phyloP scores from a whole-genome alignment of 2,888 invertebrate genomes.

The Brachypterus glaber region DNA sequence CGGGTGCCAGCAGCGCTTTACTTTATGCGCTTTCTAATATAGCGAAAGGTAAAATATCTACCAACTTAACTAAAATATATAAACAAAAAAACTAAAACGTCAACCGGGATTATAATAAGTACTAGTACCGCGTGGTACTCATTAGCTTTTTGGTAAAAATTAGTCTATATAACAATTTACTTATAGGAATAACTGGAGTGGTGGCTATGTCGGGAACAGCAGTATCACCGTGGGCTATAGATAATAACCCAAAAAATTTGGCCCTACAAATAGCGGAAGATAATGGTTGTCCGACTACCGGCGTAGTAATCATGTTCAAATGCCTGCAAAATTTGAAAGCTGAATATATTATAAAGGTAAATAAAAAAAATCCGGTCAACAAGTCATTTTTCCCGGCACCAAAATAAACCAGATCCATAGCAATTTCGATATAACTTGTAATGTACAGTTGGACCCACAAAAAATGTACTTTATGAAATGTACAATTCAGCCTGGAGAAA shows the following conservation, averaged over 20 bases:
- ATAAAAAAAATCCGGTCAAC: slow-evolving; percentile 3
- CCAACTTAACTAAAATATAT: no score
- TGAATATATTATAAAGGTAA: slow-evolving; percentile 41
- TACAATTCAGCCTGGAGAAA: no score
- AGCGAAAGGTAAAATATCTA: slow-evolving; percentile 49
- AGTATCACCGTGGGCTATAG: slow-evolving; percentile 60
- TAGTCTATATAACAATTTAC: slow-evolving; percentile 4
- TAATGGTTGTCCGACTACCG: slow-evolving; percentile 52
- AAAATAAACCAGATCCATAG: no score
- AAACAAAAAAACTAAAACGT: no score
- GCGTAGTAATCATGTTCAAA: slow-evolving; percentile 52
- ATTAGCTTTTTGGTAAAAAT: no score
- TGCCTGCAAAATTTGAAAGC: slow-evolving; percentile 51
- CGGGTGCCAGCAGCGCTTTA: slow-evolving; percentile 66
- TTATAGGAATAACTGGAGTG: slow-evolving; percentile 47
- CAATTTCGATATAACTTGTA: no score
- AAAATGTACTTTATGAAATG: no score
- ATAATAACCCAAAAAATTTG: slow-evolving; percentile 52
- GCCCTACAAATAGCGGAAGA: slow-evolving; percentile 51
- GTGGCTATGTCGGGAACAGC: slow-evolving; percentile 69
- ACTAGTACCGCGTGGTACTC: no score
- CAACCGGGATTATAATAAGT: no score
- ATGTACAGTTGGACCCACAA: no score
- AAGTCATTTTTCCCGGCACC: no score
- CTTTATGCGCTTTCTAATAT: slow-evolving; percentile 57